Conservation (phyloP, 37 sponge, comb jelly and placozoan genomes). For the Beroe ovata region DNA sequence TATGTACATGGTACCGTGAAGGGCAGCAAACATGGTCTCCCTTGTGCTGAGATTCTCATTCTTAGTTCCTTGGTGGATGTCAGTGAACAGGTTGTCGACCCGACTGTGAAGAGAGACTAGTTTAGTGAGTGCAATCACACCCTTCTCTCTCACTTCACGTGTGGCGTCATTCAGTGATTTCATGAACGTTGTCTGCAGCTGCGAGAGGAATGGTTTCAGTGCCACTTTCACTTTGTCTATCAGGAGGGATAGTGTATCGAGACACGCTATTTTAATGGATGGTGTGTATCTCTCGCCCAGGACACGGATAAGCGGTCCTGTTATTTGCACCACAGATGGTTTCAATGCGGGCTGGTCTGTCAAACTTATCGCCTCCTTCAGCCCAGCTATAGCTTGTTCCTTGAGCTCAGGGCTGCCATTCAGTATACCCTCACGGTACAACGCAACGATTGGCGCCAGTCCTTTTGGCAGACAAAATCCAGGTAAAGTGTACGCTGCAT, state of each 20-base stretch:
- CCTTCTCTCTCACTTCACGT: constrained; percentile 76
- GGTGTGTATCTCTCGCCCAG: constrained; percentile 84
- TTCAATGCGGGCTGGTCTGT: constrained; percentile 71
- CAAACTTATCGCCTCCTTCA: constrained; percentile 81
- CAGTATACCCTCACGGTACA: constrained; percentile 88
- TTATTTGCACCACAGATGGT: constrained; percentile 79
- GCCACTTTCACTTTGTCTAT: constrained; percentile 80
- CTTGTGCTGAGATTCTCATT: constrained; percentile 71
- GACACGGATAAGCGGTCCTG: constrained; percentile 94
- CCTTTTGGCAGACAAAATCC: constrained; percentile 73
- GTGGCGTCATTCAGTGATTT: constrained; percentile 88
- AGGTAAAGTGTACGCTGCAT: constrained; percentile 63
- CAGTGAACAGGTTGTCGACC: constrained; percentile 87
- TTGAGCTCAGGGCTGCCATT: constrained; percentile 88
- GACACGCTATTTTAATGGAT: constrained; percentile 83
- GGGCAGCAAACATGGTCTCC: constrained; percentile 63
- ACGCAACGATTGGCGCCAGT: constrained; percentile 73
- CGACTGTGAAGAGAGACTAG: constrained; percentile 75
- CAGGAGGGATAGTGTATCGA: constrained; percentile 84
- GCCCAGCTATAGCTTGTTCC: constrained; percentile 85
- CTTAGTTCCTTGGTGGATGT: constrained; percentile 86
- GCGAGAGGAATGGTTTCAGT: constrained; percentile 86
- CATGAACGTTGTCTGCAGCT: constrained; percentile 94
- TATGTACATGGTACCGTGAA: constrained; percentile 58
- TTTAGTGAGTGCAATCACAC: constrained; percentile 76